Conservation (phyloP, 2,113 vertebrate genomes). For the Gobius niger region DNA sequence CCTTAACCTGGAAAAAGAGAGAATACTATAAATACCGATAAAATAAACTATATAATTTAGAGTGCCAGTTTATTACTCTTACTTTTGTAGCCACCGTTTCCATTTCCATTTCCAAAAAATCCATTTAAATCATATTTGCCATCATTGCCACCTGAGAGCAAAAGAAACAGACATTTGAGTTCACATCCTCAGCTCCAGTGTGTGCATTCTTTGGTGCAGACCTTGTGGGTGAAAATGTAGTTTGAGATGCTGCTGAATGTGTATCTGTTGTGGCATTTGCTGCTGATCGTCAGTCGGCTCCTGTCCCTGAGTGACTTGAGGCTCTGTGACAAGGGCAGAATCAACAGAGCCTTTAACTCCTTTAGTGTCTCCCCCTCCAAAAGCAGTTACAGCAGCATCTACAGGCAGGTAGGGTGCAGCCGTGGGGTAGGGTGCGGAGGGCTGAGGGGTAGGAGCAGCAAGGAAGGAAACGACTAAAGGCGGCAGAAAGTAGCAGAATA, state of each 20-base stretch:
- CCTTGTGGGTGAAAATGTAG: constrained; percentile 68
- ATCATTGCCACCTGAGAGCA: constrained; percentile 65
- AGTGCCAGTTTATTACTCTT: constrained; percentile 7
- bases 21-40: neutral
- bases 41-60: neutral
- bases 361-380: neutral
- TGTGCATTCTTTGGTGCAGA: neutral
- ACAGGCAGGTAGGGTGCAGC: constrained; percentile 17
- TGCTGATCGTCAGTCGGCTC: constrained; percentile 44
- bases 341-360: constrained; percentile 3
- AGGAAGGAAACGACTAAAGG: constrained; percentile 27
- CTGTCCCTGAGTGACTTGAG: constrained; percentile 8
- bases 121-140: constrained; percentile 73
- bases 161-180: constrained; percentile 1
- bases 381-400: constrained; percentile 36
- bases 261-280: constrained; percentile 65
- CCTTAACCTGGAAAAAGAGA: constrained; percentile 62
- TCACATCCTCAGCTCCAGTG: neutral
- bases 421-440: constrained; percentile 35
- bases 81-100: constrained; percentile 76
- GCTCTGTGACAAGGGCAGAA: constrained; percentile 18
- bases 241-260: constrained; percentile 76
- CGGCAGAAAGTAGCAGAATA: neutral
- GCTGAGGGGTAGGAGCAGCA: constrained; percentile 20
- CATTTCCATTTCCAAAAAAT: constrained; percentile 77